A percentile compares a stretch with the other conserved stretches of the same genome.
Conservation (phyloP, 2,113 vertebrate genomes). For the Charina bottae region DNA sequence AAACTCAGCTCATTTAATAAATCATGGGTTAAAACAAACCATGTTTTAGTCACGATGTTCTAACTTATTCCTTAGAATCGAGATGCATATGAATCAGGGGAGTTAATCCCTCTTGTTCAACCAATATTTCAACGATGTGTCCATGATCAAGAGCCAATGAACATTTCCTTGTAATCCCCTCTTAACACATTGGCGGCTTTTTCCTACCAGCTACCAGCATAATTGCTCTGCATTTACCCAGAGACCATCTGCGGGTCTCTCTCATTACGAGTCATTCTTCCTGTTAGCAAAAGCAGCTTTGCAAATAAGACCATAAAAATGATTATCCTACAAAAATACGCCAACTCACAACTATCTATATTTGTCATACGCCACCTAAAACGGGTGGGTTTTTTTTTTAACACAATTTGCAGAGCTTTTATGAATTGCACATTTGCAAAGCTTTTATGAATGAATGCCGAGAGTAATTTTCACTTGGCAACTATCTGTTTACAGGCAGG, state of each 20-base stretch:
- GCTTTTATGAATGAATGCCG: neutral
- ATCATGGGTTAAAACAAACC: too few species aligned
- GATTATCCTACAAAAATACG: neutral
- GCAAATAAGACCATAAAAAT: neutral
- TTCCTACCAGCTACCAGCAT: too few species aligned
- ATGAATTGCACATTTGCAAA: neutral
- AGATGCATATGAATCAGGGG: too few species aligned
- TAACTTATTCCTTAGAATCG: too few species aligned
- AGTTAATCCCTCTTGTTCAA: too few species aligned
- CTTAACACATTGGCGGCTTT: neutral
- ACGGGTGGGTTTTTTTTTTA: neutral
- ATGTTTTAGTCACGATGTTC: too few species aligned
- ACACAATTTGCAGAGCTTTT: neutral
- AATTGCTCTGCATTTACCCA: neutral
- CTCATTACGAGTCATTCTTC: neutral
- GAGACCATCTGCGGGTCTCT: neutral
- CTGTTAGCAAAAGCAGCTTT: conserved; percentile 2
- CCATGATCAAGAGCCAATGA: neutral
- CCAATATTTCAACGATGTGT: neutral
- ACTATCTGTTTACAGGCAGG: neutral
- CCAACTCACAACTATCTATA: neutral
- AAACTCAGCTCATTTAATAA: too few species aligned
- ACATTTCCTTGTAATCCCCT: neutral
- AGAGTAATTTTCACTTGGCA: neutral
- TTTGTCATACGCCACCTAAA: neutral